Evolutionary conservation across 2,888 invertebrate genomes (phyloP), one percentile per base, ranked within the genome.

Genomic region (Nomada ferruginata): DNA sequence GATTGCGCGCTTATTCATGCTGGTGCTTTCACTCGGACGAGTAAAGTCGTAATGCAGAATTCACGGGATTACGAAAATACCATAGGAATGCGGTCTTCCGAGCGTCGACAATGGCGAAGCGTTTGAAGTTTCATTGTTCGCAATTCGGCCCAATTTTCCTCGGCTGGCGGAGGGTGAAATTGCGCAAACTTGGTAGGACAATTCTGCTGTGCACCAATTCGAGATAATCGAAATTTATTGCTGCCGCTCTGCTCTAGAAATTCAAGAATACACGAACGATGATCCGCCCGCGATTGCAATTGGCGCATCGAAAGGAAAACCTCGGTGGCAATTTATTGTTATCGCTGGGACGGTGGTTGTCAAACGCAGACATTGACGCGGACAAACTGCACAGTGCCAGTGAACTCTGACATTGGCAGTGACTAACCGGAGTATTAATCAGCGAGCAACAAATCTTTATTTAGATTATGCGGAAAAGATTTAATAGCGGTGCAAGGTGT

Each of bases 1-100:
- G 80, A 86, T 88, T 85, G 85, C 83, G 84, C 76, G 83, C 77
- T 86, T 61, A 75, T 88, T 88, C 84, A 78, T 82, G 70, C 69
- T 57, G 52, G 59, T 83, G 81, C 86, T 87, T 89, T 87, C 85
- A 83, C 87, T 83, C 20, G 18, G 18, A 29, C 63, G 60, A 4
- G 70, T 36, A 42, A 42, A 57, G 50, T 59, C 59, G 64, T 64
- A 60, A 65, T 13, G 18, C 29, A 36, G 65, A 36, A 68, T 76
- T 5, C 55, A 4, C 20, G 18, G 42, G 52, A 18, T 69, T 36
- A 26, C 61, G 76, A 55, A 66, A 74, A 23, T 7, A 18, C 61
- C 61, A 15, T 52, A 52, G 61, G 61, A 53, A 73, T 53, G 53
- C 20, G 18, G 20, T 23, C 44, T 47, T 18, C 20, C 26, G 42